These are phyloP conservation scores for Tyto alba DNA, from an alignment of 2,113 vertebrate genomes.

Conservation along the genomic window DNA sequence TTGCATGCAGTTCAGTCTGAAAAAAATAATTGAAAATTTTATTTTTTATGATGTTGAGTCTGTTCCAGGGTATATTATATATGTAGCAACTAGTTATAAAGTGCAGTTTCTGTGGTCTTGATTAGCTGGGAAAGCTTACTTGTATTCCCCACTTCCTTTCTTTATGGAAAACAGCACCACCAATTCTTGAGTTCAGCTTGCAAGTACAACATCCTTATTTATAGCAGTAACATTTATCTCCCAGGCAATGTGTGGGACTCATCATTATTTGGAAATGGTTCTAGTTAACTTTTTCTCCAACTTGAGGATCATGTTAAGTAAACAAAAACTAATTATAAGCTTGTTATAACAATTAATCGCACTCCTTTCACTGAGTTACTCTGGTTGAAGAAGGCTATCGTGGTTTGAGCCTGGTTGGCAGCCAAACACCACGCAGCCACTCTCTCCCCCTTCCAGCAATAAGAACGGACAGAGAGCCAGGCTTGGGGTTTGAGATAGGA, in stretches of 20 bases:
- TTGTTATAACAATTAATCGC: not conserved
- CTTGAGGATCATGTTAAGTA: conserved; percentile 20
- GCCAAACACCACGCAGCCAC: too few relatives aligned
- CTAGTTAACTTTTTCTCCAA: conserved; percentile 10
- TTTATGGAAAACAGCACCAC: not conserved
- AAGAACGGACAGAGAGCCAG: too few relatives aligned
- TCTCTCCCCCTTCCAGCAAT: too few relatives aligned
- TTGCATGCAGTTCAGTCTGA: not conserved
- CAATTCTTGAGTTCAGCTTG: not conserved
- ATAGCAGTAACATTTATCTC: not conserved
- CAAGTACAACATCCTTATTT: not conserved
- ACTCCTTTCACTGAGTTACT: not conserved
- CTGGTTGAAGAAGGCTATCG: not conserved
- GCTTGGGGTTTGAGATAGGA: too few relatives aligned
- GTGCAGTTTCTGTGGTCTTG: not conserved
- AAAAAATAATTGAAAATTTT: not conserved
- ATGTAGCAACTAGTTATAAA: not conserved
- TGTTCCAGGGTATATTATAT: not conserved
- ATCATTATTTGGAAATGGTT: not conserved
- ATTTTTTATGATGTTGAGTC: not conserved
- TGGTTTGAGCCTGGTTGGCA: too few relatives aligned
- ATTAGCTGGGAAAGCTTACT: not conserved
- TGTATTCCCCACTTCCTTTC: not conserved
- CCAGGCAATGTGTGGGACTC: not conserved
- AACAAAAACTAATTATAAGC: not conserved